Evolutionary conservation across 2,113 vertebrate species (phyloP).

Genomic region (Channa argus): DNA sequence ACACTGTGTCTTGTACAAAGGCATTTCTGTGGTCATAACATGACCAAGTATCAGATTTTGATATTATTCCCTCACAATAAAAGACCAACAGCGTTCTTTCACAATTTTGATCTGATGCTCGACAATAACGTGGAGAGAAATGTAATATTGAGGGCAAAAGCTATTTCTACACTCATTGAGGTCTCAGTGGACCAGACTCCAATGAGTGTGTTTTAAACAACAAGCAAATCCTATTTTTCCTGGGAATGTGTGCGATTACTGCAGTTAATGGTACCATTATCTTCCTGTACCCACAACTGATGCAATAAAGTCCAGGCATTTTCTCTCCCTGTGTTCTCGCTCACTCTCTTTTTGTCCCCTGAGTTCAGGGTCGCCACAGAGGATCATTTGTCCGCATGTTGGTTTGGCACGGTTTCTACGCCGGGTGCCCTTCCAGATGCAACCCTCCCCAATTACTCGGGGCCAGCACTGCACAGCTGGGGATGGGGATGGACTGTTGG

Average conservation of each 20-base stretch:
- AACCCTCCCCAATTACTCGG: too few species aligned
- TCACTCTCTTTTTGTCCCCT: too few species aligned
- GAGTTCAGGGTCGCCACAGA: too few species aligned
- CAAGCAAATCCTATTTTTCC: neutral
- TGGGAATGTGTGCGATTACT: neutral
- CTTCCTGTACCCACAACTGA: neutral
- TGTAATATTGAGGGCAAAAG: neutral
- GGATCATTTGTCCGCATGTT: too few species aligned
- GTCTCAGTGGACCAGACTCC: neutral
- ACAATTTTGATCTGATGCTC: neutral
- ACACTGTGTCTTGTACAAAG: too few species aligned
- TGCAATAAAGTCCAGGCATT: neutral
- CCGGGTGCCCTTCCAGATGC: too few species aligned
- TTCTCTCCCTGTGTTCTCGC: neutral
- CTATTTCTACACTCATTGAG: neutral
- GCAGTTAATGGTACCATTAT: neutral
- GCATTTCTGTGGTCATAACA: neutral
- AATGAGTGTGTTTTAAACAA: conserved; percentile 2
- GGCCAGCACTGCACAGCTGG: too few species aligned
- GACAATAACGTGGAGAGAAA: neutral
- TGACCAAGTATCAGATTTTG: neutral
- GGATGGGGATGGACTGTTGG: too few species aligned
- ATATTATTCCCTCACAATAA: neutral
- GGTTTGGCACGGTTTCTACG: too few species aligned
- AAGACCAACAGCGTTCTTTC: neutral